These are phyloP conservation scores for Rhabdophis nuchalis DNA, from an alignment of 2,797 vertebrate genomes.

Conservation along the genomic window DNA sequence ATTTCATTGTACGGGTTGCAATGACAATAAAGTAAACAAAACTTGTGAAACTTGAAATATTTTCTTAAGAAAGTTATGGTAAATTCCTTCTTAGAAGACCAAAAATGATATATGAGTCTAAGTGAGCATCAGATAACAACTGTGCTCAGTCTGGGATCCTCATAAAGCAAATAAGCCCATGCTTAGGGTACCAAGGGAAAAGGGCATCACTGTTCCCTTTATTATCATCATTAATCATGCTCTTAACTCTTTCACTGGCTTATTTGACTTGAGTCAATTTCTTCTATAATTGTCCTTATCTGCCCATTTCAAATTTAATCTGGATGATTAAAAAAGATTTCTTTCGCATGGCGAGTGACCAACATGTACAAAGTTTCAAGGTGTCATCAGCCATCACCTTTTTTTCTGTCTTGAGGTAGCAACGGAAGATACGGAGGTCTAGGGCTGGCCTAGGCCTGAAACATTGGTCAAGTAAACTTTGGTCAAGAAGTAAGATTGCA, in stretches of 20 bases:
- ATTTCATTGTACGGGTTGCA: too few relatives aligned
- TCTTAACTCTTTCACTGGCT: neutral
- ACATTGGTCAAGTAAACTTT: too few relatives aligned
- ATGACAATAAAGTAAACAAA: too few relatives aligned
- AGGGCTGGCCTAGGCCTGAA: too few relatives aligned
- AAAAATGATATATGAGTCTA: neutral
- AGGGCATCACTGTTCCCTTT: neutral
- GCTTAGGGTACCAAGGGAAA: neutral
- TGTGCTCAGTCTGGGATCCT: neutral
- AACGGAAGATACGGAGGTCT: too few relatives aligned
- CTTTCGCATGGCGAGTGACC: neutral
- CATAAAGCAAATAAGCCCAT: neutral
- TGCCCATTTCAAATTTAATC: neutral
- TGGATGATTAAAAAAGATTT: neutral
- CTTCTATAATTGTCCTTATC: neutral
- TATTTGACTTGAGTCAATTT: neutral
- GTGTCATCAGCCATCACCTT: neutral
- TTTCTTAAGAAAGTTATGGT: neutral
- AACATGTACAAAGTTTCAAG: neutral
- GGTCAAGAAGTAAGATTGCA: too few relatives aligned
- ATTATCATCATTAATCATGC: neutral
- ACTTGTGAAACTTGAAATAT: neutral
- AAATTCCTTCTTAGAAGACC: neutral
- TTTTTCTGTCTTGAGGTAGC: neutral
- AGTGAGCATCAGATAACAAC: neutral